Percentiles rank a stretch among this genome's conserved stretches.
Conservation (phyloP, 2,113 vertebrate species). For the Motacilla alba region DNA sequence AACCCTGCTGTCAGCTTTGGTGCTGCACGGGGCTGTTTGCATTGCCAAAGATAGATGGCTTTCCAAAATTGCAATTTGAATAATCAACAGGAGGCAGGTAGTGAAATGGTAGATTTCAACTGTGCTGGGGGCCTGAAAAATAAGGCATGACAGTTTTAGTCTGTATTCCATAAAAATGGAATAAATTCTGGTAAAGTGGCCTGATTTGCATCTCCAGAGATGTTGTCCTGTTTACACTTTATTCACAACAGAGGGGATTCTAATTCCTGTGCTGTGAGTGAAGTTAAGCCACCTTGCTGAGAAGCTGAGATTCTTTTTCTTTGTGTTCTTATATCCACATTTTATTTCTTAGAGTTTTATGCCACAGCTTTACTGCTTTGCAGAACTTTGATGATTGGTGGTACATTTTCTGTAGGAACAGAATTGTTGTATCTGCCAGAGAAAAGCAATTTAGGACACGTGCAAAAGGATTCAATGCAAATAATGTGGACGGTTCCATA, state of each 20-base stretch:
- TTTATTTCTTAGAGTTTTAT: background rate
- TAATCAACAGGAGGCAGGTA: background rate
- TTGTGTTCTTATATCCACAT: fast-evolving
- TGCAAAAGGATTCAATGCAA: background rate
- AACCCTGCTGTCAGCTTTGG: background rate
- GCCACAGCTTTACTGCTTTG: background rate
- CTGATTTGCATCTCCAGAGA: background rate
- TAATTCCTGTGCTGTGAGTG: background rate
- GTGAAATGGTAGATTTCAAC: background rate
- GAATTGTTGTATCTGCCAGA: background rate
- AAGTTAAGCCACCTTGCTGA: background rate
- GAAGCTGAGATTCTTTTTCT: background rate
- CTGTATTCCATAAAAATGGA: background rate
- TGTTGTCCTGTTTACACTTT: background rate
- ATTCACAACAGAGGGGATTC: background rate
- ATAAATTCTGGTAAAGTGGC: background rate
- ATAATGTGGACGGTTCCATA: background rate
- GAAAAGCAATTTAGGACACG: background rate
- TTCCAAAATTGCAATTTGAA: background rate
- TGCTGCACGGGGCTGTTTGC: background rate
- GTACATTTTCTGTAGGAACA: background rate
- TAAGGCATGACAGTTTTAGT: background rate
- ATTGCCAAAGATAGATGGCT: background rate
- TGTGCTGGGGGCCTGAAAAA: background rate
- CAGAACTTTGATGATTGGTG: background rate